Percentiles rank a stretch among this genome's conserved stretches.
phyloP scores from a whole-genome alignment of 2,888 invertebrate genomes.

The Megastigmus dorsalis region DNA sequence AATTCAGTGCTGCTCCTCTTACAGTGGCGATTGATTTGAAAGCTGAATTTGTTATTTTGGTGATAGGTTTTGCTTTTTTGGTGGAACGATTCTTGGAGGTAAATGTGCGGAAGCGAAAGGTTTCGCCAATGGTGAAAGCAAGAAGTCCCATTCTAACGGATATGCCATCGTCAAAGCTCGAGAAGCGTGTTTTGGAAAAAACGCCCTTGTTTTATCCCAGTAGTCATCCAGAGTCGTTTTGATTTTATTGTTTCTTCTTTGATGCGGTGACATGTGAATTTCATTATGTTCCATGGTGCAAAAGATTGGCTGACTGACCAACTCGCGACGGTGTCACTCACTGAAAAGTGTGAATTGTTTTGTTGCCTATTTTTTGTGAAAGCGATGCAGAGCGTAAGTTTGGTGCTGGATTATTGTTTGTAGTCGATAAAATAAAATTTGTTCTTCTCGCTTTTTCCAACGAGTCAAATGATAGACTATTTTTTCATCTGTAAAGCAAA shows the following conservation, averaged over 20 bases:
- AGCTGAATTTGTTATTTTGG: background rate
- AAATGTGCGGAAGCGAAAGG: constrained; percentile 6
- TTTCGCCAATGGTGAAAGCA: background rate
- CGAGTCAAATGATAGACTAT: constrained; percentile 25
- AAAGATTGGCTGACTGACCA: constrained; percentile 58
- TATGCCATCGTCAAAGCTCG: constrained; percentile 26
- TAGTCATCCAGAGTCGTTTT: constrained; percentile 37
- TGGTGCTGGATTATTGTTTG: background rate
- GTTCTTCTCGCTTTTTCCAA: constrained; percentile 15
- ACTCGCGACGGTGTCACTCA: constrained; percentile 37
- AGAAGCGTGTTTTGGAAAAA: constrained; percentile 38
- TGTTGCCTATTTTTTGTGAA: background rate
- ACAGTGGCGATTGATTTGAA: constrained; percentile 7
- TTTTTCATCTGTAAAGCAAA: constrained; percentile 45
- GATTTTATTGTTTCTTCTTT: constrained; percentile 3
- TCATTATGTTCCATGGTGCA: background rate
- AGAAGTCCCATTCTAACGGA: constrained; percentile 2
- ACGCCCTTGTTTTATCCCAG: constrained; percentile 1
- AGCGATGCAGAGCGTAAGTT: background rate
- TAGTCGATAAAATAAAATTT: constrained; percentile 29
- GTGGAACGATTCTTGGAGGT: background rate
- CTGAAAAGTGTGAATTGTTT: background rate
- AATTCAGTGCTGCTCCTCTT: constrained; percentile 38
- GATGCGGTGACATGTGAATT: constrained; percentile 4
- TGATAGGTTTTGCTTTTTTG: background rate